phyloP scores from a whole-genome alignment of 92 coral and sea anemone species.

The Phenganax stokvisi region DNA sequence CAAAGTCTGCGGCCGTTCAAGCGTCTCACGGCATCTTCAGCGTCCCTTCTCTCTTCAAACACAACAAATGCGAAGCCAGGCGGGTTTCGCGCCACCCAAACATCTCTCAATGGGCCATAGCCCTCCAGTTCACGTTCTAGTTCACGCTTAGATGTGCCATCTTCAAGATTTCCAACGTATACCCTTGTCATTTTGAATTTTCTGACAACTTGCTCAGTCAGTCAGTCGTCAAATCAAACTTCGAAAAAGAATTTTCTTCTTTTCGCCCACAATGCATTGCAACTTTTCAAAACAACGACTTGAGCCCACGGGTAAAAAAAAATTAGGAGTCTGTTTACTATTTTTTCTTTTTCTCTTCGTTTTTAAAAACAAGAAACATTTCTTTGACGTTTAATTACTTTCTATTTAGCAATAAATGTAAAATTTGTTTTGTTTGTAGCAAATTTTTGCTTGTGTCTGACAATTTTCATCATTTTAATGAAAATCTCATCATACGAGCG shows the following conservation, averaged over 20 bases:
- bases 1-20: constrained; percentile 69
- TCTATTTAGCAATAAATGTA: too few relatives aligned
- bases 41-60: constrained; percentile 93
- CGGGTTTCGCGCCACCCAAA: constrained; percentile 98
- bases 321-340: too few relatives aligned
- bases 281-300: too few relatives aligned
- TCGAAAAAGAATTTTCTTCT: not conserved
- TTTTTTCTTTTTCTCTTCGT: too few relatives aligned
- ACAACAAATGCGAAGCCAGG: constrained; percentile 96
- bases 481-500: too few relatives aligned
- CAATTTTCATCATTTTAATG: too few relatives aligned
- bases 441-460: too few relatives aligned
- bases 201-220: not conserved
- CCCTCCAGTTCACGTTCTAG: constrained; percentile 75
- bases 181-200: constrained; percentile 58
- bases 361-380: too few relatives aligned
- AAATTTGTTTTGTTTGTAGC: too few relatives aligned
- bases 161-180: constrained; percentile 93
- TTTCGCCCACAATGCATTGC: too few relatives aligned
- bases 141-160: constrained; percentile 85
- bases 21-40: constrained; percentile 77
- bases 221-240: not conserved
- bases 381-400: too few relatives aligned
- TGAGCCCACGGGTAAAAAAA: too few relatives aligned
- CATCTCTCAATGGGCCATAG: constrained; percentile 87